Percentiles rank a stretch among this genome's conserved stretches.
Conservation (phyloP, 1,140 invertebrate species). For the Acromyrmex charruanus region DNA sequence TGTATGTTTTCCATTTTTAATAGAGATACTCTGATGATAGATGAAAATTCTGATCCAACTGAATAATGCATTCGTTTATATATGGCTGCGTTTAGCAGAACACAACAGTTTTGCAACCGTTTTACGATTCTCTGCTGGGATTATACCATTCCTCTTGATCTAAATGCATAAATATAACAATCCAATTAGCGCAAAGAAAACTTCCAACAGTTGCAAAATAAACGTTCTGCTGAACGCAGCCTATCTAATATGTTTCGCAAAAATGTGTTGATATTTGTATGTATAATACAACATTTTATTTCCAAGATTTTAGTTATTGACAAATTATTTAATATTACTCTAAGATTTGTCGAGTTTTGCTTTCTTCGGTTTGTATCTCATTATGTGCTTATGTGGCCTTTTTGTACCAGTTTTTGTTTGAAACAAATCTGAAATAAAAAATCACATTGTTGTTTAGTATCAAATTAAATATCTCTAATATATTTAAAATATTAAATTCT, state of each 20-base stretch:
- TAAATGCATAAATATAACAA: too few species aligned
- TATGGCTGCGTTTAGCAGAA: neutral
- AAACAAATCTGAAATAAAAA: conserved; percentile 76
- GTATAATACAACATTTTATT: neutral
- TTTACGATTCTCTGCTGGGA: too few species aligned
- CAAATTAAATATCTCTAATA: neutral
- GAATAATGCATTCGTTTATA: neutral
- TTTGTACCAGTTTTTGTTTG: conserved; percentile 70
- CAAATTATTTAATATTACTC: conserved; percentile 6
- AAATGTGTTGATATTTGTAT: neutral
- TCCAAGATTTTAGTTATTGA: neutral
- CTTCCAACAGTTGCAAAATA: too few species aligned
- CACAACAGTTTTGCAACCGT: too few species aligned
- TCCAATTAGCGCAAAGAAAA: too few species aligned
- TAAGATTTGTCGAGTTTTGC: conserved; percentile 23
- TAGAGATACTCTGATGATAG: neutral
- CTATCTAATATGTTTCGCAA: neutral
- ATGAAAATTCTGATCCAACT: neutral
- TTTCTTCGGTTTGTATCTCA: conserved; percentile 75
- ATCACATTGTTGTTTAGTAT: neutral
- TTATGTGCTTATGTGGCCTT: conserved; percentile 64
- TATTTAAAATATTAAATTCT: conserved; percentile 9
- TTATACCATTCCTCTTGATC: too few species aligned
- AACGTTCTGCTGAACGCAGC: too few species aligned
- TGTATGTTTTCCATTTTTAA: neutral